Conservation (phyloP, 2,113 vertebrate species). For the Meleagris gallopavo region DNA sequence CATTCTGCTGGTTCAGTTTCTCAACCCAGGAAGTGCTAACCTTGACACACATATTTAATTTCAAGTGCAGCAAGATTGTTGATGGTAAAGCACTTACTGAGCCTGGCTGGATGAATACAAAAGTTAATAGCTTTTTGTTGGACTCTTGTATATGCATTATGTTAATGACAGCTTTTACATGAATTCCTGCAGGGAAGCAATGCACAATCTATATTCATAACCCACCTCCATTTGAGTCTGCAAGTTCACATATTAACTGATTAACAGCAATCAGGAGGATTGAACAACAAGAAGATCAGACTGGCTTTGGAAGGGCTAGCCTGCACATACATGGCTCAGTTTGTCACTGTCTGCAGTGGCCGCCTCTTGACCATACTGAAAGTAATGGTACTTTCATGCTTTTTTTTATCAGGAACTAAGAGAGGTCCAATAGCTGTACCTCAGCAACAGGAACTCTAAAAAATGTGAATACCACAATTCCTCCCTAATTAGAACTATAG, state of each 20-base stretch:
- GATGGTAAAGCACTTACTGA: conserved; percentile 61
- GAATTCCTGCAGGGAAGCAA: conserved; percentile 27
- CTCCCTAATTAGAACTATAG: background rate
- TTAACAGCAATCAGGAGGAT: conserved; percentile 45
- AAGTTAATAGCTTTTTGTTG: conserved; percentile 48
- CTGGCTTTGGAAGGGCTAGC: background rate
- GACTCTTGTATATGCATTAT: conserved; percentile 60
- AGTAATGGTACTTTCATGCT: background rate
- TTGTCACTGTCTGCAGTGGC: background rate
- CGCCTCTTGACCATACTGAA: background rate
- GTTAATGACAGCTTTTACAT: conserved; percentile 62
- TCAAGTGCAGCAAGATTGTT: conserved; percentile 3
- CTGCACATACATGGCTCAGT: background rate
- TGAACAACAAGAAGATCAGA: background rate
- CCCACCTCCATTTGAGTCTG: background rate
- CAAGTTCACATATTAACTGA: conserved; percentile 50
- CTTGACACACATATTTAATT: conserved; percentile 48
- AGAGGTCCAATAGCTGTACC: background rate
- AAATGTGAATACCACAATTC: background rate
- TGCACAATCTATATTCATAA: conserved; percentile 16
- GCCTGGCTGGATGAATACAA: conserved; percentile 16
- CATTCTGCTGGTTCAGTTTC: conserved; percentile 32
- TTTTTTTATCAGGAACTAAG: conserved; percentile 8
- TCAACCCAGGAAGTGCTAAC: conserved; percentile 24
- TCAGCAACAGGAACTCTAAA: background rate